Conservation (phyloP, 2,888 invertebrate genomes). For the Napeogenes inachia region DNA sequence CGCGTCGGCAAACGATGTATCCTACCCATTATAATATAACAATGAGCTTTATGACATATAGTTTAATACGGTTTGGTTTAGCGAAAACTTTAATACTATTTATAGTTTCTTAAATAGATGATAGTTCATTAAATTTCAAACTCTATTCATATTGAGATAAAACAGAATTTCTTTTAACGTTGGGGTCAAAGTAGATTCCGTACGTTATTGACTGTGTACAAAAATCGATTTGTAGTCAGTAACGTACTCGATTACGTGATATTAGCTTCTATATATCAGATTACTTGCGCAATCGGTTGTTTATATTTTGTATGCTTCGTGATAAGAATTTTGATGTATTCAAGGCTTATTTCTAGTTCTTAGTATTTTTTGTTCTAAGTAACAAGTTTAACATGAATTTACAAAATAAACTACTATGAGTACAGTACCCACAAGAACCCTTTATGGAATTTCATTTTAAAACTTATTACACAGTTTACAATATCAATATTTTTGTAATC, state of each 20-base stretch:
- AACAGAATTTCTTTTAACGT: conserved; percentile 2
- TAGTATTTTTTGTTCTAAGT: too few relatives aligned
- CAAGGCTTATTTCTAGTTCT: too few relatives aligned
- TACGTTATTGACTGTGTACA: conserved; percentile 7
- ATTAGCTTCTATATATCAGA: conserved; percentile 16
- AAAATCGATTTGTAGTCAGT: conserved; percentile 26
- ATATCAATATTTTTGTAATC: too few relatives aligned
- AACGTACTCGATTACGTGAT: conserved; percentile 23
- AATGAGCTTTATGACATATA: neutral
- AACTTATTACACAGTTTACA: too few relatives aligned
- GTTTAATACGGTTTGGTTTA: neutral
- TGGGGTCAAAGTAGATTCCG: conserved; percentile 7
- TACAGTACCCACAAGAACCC: too few relatives aligned
- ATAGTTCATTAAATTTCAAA: neutral
- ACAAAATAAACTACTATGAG: too few relatives aligned
- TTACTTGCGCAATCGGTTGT: conserved; percentile 15
- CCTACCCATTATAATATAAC: neutral
- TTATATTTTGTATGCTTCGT: conserved; percentile 15
- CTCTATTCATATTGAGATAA: neutral
- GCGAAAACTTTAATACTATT: neutral
- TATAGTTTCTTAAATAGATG: conserved; percentile 7
- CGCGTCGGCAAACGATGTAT: conserved; percentile 22
- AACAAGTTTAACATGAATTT: too few relatives aligned
- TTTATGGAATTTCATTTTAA: too few relatives aligned
- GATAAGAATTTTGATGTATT: conserved; percentile 6